phyloP scores from a whole-genome alignment of 2,888 invertebrate species.

The Erebia ligea region DNA sequence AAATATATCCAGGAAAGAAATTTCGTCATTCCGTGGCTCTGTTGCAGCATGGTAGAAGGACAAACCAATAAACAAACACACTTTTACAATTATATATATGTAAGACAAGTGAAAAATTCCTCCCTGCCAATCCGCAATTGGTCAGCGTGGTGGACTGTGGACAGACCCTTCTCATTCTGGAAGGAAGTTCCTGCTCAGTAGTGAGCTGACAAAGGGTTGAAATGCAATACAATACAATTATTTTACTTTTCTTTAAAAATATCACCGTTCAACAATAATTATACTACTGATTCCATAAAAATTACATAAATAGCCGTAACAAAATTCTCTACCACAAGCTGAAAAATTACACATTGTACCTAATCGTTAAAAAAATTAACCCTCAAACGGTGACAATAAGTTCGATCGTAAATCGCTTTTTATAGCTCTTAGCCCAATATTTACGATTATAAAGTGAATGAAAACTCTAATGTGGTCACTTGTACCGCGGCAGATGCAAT shows the following conservation, averaged over 20 bases:
- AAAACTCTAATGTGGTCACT: slow-evolving; percentile 7
- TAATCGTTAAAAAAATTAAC: neutral
- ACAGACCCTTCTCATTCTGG: too few species aligned
- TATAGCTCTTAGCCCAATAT: slow-evolving; percentile 15
- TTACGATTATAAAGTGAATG: slow-evolving; percentile 18
- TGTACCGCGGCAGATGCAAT: slow-evolving; percentile 51
- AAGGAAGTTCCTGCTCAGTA: too few species aligned
- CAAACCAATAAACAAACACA: too few species aligned
- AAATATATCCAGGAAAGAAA: too few species aligned
- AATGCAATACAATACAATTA: too few species aligned
- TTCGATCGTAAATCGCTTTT: slow-evolving; percentile 14
- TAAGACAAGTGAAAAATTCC: neutral
- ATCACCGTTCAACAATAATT: neutral
- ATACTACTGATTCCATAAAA: neutral
- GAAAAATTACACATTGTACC: slow-evolving; percentile 2
- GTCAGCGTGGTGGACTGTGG: too few species aligned
- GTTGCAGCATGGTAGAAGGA: too few species aligned
- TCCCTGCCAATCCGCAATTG: too few species aligned
- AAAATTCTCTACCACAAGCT: neutral
- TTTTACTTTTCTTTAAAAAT: too few species aligned
- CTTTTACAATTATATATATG: neutral
- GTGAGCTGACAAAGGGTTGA: too few species aligned
- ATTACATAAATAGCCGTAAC: neutral
- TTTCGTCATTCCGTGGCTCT: too few species aligned
- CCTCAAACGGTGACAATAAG: slow-evolving; percentile 1